A percentile compares a stretch with the other conserved stretches of the same genome.
These are phyloP conservation scores for Drosophila cognata DNA, from an alignment of 2,888 invertebrate species.

Conservation along the genomic window DNA sequence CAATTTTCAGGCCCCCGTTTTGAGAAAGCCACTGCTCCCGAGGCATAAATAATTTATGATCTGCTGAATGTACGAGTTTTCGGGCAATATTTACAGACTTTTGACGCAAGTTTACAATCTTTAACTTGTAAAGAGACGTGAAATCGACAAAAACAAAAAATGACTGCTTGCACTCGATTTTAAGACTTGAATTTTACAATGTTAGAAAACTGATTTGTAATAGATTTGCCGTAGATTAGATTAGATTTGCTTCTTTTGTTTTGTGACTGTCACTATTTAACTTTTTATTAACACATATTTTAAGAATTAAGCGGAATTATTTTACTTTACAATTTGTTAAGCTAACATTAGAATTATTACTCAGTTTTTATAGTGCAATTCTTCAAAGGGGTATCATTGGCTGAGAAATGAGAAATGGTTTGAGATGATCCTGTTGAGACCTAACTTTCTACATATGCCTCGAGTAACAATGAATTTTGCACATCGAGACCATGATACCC, in stretches of 20 bases:
- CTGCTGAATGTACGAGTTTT: conserved; percentile 12
- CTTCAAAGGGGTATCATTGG: neutral
- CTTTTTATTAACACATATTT: neutral
- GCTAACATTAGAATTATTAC: neutral
- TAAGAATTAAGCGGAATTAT: neutral
- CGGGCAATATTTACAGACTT: conserved; percentile 51
- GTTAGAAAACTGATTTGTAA: neutral
- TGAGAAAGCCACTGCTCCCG: conserved; percentile 4
- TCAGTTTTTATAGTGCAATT: neutral
- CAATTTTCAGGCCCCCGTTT: neutral
- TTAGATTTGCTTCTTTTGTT: neutral
- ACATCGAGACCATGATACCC: neutral
- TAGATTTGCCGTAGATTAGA: neutral
- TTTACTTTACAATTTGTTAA: neutral
- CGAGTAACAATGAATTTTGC: neutral
- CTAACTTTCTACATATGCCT: too few species aligned
- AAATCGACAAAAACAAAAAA: neutral
- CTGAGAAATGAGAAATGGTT: neutral
- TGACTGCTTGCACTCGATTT: neutral
- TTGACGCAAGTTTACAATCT: conserved; percentile 46
- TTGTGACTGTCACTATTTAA: neutral
- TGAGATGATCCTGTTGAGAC: neutral
- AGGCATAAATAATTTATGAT: conserved; percentile 60
- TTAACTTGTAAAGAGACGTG: conserved; percentile 32
- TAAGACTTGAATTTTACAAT: neutral